phyloP scores from a whole-genome alignment of 2,888 invertebrate genomes.

The Cynaeus angustus region DNA sequence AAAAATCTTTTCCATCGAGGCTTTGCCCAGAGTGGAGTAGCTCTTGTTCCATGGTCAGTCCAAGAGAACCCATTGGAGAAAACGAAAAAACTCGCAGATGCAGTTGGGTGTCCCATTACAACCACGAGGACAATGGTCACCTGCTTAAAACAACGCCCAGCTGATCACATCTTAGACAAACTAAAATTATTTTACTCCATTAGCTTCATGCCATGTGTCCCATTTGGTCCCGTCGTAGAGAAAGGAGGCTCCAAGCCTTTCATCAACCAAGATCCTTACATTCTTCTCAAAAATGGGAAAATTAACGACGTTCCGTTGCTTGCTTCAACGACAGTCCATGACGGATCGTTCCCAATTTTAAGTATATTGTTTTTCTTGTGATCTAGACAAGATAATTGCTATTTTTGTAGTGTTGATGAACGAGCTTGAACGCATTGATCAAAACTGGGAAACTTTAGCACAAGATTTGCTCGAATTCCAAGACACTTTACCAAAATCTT shows the following conservation, averaged over 20 bases:
- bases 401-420: not conserved
- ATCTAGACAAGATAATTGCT: slow-evolving; percentile 2
- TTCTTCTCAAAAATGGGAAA: slow-evolving; percentile 59
- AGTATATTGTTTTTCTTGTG: too few relatives aligned
- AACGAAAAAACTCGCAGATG: slow-evolving; percentile 58
- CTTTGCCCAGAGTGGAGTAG: slow-evolving; percentile 64
- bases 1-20: slow-evolving; percentile 64
- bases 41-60: slow-evolving; percentile 61
- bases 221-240: slow-evolving; percentile 12
- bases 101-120: slow-evolving; percentile 61
- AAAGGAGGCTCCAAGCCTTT: slow-evolving; percentile 53
- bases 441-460: slow-evolving; percentile 49
- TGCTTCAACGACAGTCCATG: slow-evolving; percentile 62
- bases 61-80: slow-evolving; percentile 58
- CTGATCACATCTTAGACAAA: slow-evolving; percentile 54
- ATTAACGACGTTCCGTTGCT: slow-evolving; percentile 65
- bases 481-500: slow-evolving; percentile 42
- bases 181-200: slow-evolving; percentile 37
- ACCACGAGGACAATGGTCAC: slow-evolving; percentile 58
- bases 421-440: slow-evolving; percentile 40
- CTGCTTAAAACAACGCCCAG: slow-evolving; percentile 62
- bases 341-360: slow-evolving; percentile 19
- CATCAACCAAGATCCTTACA: slow-evolving; percentile 60
- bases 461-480: slow-evolving; percentile 54
- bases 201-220: slow-evolving; percentile 54